These are phyloP conservation scores for Pelvicachromis taeniatus DNA, from an alignment of 2,113 vertebrate genomes.

Conservation along the genomic window DNA sequence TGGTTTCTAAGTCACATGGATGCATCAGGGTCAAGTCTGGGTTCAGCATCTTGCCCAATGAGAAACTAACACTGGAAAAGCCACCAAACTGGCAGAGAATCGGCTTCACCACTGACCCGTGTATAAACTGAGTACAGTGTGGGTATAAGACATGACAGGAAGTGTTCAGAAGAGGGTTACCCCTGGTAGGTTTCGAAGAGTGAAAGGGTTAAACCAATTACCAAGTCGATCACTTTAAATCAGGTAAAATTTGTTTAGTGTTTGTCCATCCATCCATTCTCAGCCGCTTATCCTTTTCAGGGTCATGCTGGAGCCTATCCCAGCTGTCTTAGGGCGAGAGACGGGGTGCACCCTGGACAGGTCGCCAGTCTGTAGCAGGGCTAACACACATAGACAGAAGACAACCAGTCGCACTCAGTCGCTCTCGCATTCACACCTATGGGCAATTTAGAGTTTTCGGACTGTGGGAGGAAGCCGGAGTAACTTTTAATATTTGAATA, in stretches of 20 bases:
- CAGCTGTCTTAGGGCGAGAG: too few species aligned
- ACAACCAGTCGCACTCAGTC: too few species aligned
- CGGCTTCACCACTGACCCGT: neutral
- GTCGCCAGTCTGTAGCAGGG: too few species aligned
- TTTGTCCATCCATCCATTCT: too few species aligned
- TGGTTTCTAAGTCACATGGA: neutral
- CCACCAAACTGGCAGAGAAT: neutral
- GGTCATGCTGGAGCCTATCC: too few species aligned
- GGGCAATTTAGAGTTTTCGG: too few species aligned
- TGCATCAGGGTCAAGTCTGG: neutral
- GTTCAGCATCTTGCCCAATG: neutral
- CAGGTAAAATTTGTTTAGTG: neutral
- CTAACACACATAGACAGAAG: too few species aligned
- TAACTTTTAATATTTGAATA: neutral
- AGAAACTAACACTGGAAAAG: neutral
- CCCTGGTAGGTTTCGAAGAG: accelerated
- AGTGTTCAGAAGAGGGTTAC: neutral
- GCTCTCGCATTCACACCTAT: too few species aligned
- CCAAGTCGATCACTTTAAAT: neutral
- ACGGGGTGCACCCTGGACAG: too few species aligned
- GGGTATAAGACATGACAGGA: neutral
- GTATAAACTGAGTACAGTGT: neutral
- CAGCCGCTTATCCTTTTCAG: too few species aligned
- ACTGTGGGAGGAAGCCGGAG: too few species aligned
- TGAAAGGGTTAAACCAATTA: neutral